Evolutionary conservation across 2,888 invertebrate genomes (phyloP).

Genomic region (Lumbricus terrestris): DNA sequence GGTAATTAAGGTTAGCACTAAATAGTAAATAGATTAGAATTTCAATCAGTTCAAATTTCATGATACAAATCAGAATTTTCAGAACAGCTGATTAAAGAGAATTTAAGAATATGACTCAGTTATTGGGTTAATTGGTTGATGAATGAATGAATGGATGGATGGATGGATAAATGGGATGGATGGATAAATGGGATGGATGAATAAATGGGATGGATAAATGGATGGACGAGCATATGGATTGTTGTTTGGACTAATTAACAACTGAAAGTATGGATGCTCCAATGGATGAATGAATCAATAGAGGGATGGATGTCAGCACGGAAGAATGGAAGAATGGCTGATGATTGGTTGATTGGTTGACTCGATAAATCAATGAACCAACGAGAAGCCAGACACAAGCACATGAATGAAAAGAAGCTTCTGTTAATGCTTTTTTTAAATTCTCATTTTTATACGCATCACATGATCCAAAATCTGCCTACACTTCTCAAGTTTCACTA

Average conservation of each 20-base stretch:
- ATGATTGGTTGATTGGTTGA: background rate
- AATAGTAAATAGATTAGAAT: too few species aligned
- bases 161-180: background rate
- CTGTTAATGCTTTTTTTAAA: background rate
- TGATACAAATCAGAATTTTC: too few species aligned
- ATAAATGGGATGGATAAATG: too few species aligned
- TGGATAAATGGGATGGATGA: too few species aligned
- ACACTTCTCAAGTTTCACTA: background rate
- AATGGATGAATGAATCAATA: background rate
- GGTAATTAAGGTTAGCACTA: too few species aligned
- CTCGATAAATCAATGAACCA: background rate
- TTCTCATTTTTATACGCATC: background rate
- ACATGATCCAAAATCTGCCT: background rate
- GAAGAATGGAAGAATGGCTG: background rate
- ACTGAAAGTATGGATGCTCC: too few species aligned
- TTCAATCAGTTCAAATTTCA: too few species aligned
- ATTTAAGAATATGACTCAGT: too few species aligned
- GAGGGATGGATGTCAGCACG: background rate
- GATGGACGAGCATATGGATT: too few species aligned
- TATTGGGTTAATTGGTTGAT: too few species aligned
- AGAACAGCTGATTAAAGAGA: too few species aligned
- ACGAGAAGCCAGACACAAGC: background rate
- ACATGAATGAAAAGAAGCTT: background rate
- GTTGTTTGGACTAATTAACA: too few species aligned
- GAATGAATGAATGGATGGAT: background rate